Evolutionary conservation across 2,888 invertebrate species (phyloP).

Genomic region (Melanostoma scalare): DNA sequence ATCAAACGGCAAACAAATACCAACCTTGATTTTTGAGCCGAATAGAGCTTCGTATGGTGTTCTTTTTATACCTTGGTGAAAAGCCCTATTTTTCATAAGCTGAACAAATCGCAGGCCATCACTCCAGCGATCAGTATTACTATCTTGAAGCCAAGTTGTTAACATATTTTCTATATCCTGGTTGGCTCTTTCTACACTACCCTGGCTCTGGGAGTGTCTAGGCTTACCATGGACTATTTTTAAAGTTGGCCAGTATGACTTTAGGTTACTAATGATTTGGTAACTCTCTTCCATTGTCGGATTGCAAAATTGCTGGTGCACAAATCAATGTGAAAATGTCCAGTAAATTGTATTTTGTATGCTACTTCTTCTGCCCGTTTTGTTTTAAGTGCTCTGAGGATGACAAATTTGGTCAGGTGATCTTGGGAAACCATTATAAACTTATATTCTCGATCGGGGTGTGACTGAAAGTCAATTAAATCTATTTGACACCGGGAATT

Average conservation of each 20-base stretch:
- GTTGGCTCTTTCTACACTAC: constrained; percentile 10
- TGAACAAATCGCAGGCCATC: constrained; percentile 59
- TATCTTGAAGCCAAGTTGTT: constrained; percentile 9
- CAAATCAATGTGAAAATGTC: not conserved
- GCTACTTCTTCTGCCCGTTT: not conserved
- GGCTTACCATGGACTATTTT: constrained; percentile 82
- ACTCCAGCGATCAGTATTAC: constrained; percentile 6
- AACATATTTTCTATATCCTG: constrained; percentile 11
- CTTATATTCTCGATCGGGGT: not conserved
- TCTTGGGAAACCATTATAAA: not conserved
- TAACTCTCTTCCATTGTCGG: not conserved
- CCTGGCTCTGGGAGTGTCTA: not conserved
- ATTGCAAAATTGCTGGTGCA: constrained; percentile 1
- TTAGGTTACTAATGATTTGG: not conserved
- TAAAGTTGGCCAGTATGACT: constrained; percentile 74
- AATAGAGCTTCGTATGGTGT: constrained; percentile 34
- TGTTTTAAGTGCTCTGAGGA: constrained; percentile 2
- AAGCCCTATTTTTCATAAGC: constrained; percentile 79
- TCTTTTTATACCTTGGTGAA: constrained; percentile 78
- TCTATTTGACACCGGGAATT: not conserved
- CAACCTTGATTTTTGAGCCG: not conserved
- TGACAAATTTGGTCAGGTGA: not conserved
- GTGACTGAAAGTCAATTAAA: constrained; percentile 9
- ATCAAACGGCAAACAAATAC: too few relatives aligned
- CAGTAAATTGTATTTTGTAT: not conserved